Percentiles rank a stretch among this genome's conserved stretches.
phyloP scores from a whole-genome alignment of 2,113 vertebrate species.

The Mellivora capensis region DNA sequence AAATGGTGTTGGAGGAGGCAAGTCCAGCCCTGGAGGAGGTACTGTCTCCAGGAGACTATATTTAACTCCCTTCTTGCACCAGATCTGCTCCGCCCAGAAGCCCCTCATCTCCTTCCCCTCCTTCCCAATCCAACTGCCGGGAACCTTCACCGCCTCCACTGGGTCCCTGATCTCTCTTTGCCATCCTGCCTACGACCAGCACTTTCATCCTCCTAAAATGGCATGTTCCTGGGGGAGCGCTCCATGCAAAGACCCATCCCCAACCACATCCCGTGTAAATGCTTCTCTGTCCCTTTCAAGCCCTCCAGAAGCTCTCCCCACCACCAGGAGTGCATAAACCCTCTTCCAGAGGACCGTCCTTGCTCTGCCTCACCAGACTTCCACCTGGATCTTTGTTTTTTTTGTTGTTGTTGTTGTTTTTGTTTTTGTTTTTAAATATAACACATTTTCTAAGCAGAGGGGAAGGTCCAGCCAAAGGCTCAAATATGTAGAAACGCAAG shows the following conservation, averaged over 20 bases:
- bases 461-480: not conserved
- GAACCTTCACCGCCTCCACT: not conserved
- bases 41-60: not conserved
- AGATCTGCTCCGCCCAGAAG: not conserved
- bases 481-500: not conserved
- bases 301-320: too few species aligned
- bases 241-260: not conserved
- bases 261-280: rapidly evolving
- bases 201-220: not conserved
- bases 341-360: too few species aligned
- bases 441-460: not conserved
- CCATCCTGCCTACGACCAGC: not conserved
- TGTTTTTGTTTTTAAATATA: not conserved
- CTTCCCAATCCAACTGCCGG: not conserved
- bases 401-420: too few species aligned
- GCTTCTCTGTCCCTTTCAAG: not conserved
- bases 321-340: not conserved
- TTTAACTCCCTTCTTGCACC: not conserved
- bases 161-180: not conserved
- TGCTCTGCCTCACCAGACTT: not conserved
- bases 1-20: not conserved
- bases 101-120: not conserved
- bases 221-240: not conserved
- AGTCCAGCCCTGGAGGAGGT: not conserved
- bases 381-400: not conserved